phyloP scores from a whole-genome alignment of 30 jellyfish, hydroid and myxozoan genomes.

The Mastigias papua region DNA sequence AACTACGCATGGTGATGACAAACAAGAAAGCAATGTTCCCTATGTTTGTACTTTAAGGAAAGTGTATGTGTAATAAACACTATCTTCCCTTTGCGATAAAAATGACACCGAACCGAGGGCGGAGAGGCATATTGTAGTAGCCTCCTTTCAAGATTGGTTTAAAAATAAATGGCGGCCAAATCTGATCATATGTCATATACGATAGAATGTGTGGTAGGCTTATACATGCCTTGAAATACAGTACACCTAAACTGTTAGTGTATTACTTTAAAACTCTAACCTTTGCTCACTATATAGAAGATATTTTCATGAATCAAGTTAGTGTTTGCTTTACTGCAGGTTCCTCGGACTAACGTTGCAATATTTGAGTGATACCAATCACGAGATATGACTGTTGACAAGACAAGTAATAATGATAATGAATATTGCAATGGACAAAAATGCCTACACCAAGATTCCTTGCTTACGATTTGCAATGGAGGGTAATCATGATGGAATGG shows the following conservation, averaged over 20 bases:
- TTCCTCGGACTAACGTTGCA: too few species aligned
- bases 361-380: too few species aligned
- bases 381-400: too few species aligned
- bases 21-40: neutral
- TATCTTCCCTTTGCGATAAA: too few species aligned
- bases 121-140: neutral
- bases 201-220: neutral
- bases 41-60: neutral
- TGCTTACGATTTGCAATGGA: slow-evolving; percentile 52
- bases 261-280: too few species aligned
- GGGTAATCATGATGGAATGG: slow-evolving; percentile 40
- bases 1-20: slow-evolving; percentile 1
- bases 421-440: slow-evolving; percentile 42
- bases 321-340: too few species aligned
- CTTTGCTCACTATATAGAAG: too few species aligned
- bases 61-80: too few species aligned
- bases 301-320: too few species aligned
- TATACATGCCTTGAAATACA: too few species aligned
- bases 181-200: neutral
- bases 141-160: neutral
- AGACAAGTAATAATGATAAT: slow-evolving; percentile 48
- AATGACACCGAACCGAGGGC: too few species aligned
- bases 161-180: neutral
- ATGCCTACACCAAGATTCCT: slow-evolving; percentile 52
- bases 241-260: too few species aligned